Base-by-base conservation (phyloP, 2,113 vertebrate species). In the Bujurquina vittata region DNA sequence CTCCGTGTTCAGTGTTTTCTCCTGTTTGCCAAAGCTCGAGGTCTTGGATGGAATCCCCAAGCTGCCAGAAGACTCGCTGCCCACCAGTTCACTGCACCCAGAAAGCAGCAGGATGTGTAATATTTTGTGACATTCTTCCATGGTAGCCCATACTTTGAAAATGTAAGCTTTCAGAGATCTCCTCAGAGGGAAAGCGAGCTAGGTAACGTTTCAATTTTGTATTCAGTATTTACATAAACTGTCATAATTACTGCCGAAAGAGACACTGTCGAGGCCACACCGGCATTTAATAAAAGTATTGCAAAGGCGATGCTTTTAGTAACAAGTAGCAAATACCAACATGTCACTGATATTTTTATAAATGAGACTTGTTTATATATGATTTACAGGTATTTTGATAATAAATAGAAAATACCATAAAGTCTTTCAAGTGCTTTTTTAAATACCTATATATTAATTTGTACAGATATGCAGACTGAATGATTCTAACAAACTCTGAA, bases 1-100 rank as follows among this genome's bases (percentile, higher is more conserved):
- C 20, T 80, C 43, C 72, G 4, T 55, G 61, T 94, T 92, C 93
- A 99, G 98, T 40, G 97, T 99, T 14, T 99, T 98, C 92, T 96
- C 93, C 90, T 97, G 91, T 94, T 97, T 99, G 97, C 98, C 97
- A 98, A 98, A 97, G 81, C 95, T 99, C 65, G 96, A 97, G 94
- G 90, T 92, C 60, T 93, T 99, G 93, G 98, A 99, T 91, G 98
- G 97, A 17, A 95, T 98, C 89, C 95, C 96, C 31, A 98, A 97
- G 83, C 91, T 98, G 90, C 97, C 96, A 95, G 97, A 97, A 91
- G 97, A 99, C 89, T 95, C 80, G 33, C 89, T 92, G 74, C 89
- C 94, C 72, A 83, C 90, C 81, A 76, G 80, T 77, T 69, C 60
- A 9, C 91, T 93, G 9, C 87, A 63, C 43, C 96, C 85, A 26